These are phyloP conservation scores for Engystomops pustulosus DNA, from an alignment of 2,113 vertebrate genomes.

Conservation along the genomic window DNA sequence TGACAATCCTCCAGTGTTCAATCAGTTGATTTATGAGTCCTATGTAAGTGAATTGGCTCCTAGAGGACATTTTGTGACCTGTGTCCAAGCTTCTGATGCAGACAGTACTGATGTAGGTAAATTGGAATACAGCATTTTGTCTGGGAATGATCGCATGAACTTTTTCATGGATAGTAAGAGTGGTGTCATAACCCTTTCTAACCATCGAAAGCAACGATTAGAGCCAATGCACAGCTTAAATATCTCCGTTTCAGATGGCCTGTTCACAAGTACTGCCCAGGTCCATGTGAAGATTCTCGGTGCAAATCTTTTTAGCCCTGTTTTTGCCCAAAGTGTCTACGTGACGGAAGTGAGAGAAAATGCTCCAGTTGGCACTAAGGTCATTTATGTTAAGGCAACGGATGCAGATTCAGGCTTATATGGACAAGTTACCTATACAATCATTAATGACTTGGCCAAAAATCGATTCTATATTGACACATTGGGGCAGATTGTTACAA, in stretches of 20 bases:
- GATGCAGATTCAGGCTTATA: constrained; percentile 88
- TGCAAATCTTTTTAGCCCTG: constrained; percentile 89
- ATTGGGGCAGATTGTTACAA: constrained; percentile 86
- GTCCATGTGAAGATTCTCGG: constrained; percentile 87
- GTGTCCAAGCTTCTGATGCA: constrained; percentile 92
- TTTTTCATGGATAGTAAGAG: constrained; percentile 88
- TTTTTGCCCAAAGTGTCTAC: constrained; percentile 86
- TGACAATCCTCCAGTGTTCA: constrained; percentile 93
- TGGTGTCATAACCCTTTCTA: constrained; percentile 87
- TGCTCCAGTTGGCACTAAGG: constrained; percentile 81
- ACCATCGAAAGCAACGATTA: constrained; percentile 88
- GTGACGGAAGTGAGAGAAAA: constrained; percentile 92
- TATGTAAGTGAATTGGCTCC: constrained; percentile 93
- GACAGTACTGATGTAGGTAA: constrained; percentile 89
- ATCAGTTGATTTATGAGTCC: constrained; percentile 94
- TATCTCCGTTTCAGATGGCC: constrained; percentile 92
- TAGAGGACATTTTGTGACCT: constrained; percentile 93
- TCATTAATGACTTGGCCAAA: constrained; percentile 89
- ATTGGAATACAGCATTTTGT: constrained; percentile 90
- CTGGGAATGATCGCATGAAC: constrained; percentile 90
- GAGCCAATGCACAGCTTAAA: constrained; percentile 90
- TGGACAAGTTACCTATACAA: constrained; percentile 83
- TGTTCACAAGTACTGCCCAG: constrained; percentile 95
- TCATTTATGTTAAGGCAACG: constrained; percentile 85
- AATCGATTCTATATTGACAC: constrained; percentile 87